Evolutionary conservation across 2,113 vertebrate species (phyloP), one percentile per base, ranked within the genome.

Genomic region (Percina caprodes): DNA sequence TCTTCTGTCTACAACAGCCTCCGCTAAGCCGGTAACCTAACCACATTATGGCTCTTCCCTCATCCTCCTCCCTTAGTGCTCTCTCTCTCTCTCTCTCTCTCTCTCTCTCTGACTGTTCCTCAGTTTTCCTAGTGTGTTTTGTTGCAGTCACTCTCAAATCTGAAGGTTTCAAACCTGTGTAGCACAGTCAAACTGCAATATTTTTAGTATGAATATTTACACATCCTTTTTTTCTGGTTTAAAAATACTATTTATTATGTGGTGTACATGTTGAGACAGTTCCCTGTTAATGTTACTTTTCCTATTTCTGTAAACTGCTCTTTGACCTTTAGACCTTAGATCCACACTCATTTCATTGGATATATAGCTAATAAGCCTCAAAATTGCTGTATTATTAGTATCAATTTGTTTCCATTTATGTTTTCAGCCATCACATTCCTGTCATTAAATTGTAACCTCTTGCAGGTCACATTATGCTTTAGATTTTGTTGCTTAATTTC

Each of bases 11-110:
- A 58, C 82, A 16, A 46, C 82, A 62, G 69, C 56, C 21, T 75
- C 69, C 3, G 65, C 87, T 2, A 90, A 45, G 33, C 83, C 87
- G 6, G 91, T 93, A 61, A 91, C 82, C 16, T 18, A 18, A 80
- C 51, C 42, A 9, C 60, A 58, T 9, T 5, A 46, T 59, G 7
- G 30, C 35, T 46, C 30, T 48, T 62, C 24, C 58, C n/a, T 62
- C 16, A 14, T 59, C 26, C 42, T 66, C 26, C 33, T 66, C 19
- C 10, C 51, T 62, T 10, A 12, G 1, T 62, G 10, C 12, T 55
- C n/a, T 54, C 18, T 24, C 14, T 48, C 19, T 70, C 30, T 61
- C 49, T 33, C 33, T 35, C 33, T 33, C 33, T 33, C 33, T 33
- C 33, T 33, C 33, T 33, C 33, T 33, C 33, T 33, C 0, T 21